Base-by-base conservation (phyloP, 1,140 invertebrate genomes). In the Mactra quadrangularis region DNA sequence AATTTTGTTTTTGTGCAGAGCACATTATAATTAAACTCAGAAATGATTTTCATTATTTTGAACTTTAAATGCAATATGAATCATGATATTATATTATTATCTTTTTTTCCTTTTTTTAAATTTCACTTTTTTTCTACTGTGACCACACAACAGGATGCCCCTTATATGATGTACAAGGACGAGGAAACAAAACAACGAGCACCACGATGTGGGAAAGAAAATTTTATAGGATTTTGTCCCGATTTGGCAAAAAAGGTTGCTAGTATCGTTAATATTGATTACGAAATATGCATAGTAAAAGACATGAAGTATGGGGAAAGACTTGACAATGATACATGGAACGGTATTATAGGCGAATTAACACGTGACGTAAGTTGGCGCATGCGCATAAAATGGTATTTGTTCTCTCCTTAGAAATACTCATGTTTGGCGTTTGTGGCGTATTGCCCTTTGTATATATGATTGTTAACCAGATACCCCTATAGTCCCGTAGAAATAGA, bases 281-380 rank as follows among this genome's bases (percentile, higher is more conserved):
- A 99, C 92, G 95, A 95, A 52, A 96, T 99, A 66, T 95, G 78
- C 11, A 93, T 98, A 27, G 98, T 99, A 0, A 96, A 97, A 0
- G 98, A 99, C 92, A 96, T 97, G 87, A 97, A 97, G 95, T 99
- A 99, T 90, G 98, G 98, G 0, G 97, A 96, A 13, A 96, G 85
- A 82, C 79, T 90, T n/a, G n/a, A 86, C 4, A 98, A 98, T 15
- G 97, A 97, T 76, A 95, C 98, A 27, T 93, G 92, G 92, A 89
- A 89, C 62, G 93, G 93, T 45, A 91, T 93, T 88, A 91, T 93
- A 53, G 92, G 92, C 29, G 92, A 93, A 78, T 94, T 99, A 75
- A 96, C 99, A 27, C 94, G 97, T 91, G 95, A 97, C 94, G 98
- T 98, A 95, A 95, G 95, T 92, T 50, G 47, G 33, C 41, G 60